phyloP scores from a whole-genome alignment of 2,113 vertebrate genomes.

The Procavia capensis region DNA sequence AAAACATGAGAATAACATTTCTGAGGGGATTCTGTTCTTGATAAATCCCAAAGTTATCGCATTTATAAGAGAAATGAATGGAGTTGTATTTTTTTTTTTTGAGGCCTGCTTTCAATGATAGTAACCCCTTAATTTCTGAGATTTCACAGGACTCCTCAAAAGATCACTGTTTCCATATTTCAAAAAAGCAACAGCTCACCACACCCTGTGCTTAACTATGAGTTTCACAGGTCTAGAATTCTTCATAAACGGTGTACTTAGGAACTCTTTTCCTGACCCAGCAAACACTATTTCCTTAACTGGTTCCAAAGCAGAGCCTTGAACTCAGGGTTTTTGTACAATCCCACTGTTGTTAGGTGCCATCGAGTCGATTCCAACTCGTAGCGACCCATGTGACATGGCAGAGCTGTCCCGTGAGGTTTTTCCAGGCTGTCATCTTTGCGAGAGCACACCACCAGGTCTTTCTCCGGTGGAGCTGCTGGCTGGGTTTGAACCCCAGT shows the following conservation, averaged over 20 bases:
- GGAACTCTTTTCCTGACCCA: neutral
- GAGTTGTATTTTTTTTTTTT: constrained; percentile 32
- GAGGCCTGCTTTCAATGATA: neutral
- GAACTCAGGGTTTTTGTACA: neutral
- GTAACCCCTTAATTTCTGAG: constrained; percentile 23
- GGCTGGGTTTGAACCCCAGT: neutral
- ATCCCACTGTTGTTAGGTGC: neutral
- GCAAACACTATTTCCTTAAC: neutral
- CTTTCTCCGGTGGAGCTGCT: neutral
- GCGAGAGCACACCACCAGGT: neutral
- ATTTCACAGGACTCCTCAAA: neutral
- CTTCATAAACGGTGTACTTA: neutral
- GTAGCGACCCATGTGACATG: neutral
- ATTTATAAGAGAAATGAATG: constrained; percentile 3
- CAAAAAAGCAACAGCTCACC: neutral
- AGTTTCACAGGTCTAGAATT: constrained; percentile 46
- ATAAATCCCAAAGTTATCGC: neutral
- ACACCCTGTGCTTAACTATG: neutral
- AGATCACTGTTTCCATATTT: neutral
- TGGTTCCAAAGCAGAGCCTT: neutral
- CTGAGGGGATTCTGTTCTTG: neutral
- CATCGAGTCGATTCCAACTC: neutral
- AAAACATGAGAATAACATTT: constrained; percentile 7
- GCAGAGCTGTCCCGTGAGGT: neutral
- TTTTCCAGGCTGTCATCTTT: neutral